Evolutionary conservation across 92 coral and sea anemone genomes (phyloP), one percentile per base, ranked within the genome.

Genomic region (Micromussa lordhowensis): DNA sequence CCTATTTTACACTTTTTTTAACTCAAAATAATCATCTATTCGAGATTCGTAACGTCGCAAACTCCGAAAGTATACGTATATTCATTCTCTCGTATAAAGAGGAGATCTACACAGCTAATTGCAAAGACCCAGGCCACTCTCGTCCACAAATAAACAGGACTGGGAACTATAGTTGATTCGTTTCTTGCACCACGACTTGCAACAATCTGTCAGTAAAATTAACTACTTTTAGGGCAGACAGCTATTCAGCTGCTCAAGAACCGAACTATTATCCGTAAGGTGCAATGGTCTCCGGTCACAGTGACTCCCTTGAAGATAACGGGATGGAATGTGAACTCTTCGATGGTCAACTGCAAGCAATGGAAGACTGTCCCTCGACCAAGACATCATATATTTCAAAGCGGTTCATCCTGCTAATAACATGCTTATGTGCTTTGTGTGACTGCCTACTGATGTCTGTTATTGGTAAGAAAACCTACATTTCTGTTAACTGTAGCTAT

Each of bases 381-480:
- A 57, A 55, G 21, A 0, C 77, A 73, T 30, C 73, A 38, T 31
- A 69, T 49, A 75, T 76, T 75, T 77, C 82, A 36, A 75, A 85
- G 88, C 61, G 53, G 26, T 40, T 75, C 19, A 85, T 85, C 76
- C 75, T 85, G 26, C 14, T 85, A 49, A 85, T 85, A 77, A 34
- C 88, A 63, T 85, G 82, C 69, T 75, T 76, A 9, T 26, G 82
- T 22, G 82, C 88, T n/a, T 29, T 85, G 64, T 85, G 81, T 85
- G 88, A 85, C 58, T 85, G 88, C 19, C 75, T 85, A 5, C 76
- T 85, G 63, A 38, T 85, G 31, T n/a, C 75, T 44, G 88, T 85
- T 18, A 76, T 77, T 29, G 88, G 88, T 85, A 85, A 73, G 71
- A 28, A 66, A 66, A 26, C 17, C 26, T 13, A 14, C 1, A 19